A percentile compares a stretch with the other conserved stretches of the same genome.
phyloP scores from a whole-genome alignment of 1,140 invertebrate species.

The Macrostomum lignano region DNA sequence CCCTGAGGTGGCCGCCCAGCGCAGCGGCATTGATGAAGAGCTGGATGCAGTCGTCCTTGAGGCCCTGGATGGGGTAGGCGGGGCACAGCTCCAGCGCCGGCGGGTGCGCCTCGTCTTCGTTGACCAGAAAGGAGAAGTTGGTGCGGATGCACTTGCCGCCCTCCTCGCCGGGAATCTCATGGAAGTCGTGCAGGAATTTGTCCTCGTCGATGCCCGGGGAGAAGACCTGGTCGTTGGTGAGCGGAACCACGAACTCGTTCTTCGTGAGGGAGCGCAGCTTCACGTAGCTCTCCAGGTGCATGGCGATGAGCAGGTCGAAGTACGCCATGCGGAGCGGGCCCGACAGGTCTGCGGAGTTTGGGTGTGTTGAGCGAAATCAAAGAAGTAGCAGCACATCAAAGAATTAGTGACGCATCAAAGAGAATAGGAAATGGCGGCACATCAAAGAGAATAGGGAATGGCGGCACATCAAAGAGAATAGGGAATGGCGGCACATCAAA shows the following conservation, averaged over 20 bases:
- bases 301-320: slow-evolving; percentile 72
- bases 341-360: slow-evolving; percentile 60
- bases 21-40: slow-evolving; percentile 68
- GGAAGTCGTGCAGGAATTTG: slow-evolving; percentile 6
- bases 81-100: slow-evolving; percentile 31
- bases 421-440: too few species aligned
- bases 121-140: not conserved
- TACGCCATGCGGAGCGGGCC: slow-evolving; percentile 76
- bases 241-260: slow-evolving; percentile 80
- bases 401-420: too few species aligned
- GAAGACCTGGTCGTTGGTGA: slow-evolving; percentile 20
- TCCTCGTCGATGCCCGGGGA: slow-evolving; percentile 9
- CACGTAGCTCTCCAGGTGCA: slow-evolving; percentile 80
- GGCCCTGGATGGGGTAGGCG: slow-evolving; percentile 62
- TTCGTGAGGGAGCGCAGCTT: slow-evolving; percentile 61
- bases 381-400: too few species aligned
- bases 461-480: too few species aligned
- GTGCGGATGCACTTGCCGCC: not conserved
- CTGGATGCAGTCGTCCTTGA: slow-evolving; percentile 73
- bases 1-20: slow-evolving; percentile 80
- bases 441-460: too few species aligned
- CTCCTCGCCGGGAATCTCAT: slow-evolving; percentile 35
- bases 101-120: too few species aligned
- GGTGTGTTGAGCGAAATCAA: too few species aligned
- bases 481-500: too few species aligned